Evolutionary conservation across 2,113 vertebrate species (phyloP).

Genomic region (Hippocampus zosterae): DNA sequence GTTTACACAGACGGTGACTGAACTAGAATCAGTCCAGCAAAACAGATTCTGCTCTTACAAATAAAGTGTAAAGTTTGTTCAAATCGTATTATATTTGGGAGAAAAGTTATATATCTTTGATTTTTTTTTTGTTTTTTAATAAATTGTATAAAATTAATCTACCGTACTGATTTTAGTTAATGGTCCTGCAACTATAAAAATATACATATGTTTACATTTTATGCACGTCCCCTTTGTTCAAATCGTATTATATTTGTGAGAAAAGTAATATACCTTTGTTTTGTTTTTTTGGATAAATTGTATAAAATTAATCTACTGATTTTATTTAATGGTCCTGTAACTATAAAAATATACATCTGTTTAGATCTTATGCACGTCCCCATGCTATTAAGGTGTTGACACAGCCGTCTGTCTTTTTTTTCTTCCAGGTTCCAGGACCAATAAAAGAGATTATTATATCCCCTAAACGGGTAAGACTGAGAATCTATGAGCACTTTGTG

Average conservation of each 20-base stretch:
- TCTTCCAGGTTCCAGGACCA: constrained; percentile 76
- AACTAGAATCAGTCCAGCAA: no score
- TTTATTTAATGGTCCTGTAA: background rate
- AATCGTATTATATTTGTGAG: no score
- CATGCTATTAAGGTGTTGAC: background rate
- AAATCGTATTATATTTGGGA: no score
- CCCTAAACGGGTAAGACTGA: constrained; percentile 84
- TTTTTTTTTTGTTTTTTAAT: no score
- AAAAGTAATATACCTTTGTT: no score
- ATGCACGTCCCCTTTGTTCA: background rate
- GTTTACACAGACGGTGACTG: no score
- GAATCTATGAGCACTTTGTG: background rate
- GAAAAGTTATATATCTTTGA: no score
- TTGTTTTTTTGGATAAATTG: no score
- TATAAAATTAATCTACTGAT: background rate
- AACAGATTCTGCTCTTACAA: no score
- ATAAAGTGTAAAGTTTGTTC: no score
- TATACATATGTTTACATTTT: background rate
- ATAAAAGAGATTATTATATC: constrained; percentile 91
- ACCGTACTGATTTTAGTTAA: background rate
- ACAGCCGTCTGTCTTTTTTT: constrained; percentile 26
- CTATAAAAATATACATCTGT: background rate
- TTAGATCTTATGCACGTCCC: background rate
- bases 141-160: background rate
- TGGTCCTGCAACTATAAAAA: background rate